Conservation (phyloP, 2,888 invertebrate species). For the Caenorhabditis drosophilae region DNA sequence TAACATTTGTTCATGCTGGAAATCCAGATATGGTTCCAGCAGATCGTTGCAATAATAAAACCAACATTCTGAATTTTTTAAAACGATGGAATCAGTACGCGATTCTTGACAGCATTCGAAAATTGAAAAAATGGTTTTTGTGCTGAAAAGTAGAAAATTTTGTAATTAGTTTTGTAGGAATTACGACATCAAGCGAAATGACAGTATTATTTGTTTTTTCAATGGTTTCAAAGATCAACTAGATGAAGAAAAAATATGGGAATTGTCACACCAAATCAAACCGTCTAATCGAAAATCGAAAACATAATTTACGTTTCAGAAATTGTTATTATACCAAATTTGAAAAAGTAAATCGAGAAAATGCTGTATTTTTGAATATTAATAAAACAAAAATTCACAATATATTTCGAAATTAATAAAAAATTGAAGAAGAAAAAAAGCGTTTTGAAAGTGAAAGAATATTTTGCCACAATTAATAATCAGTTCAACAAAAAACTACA, state of each 20-base stretch:
- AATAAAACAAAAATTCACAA: background rate
- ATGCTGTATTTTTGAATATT: background rate
- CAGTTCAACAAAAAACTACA: too few species aligned
- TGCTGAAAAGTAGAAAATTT: too few species aligned
- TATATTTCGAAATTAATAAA: background rate
- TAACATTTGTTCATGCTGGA: conserved; percentile 97
- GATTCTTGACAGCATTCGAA: conserved; percentile 95
- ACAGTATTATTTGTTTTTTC: conserved; percentile 91
- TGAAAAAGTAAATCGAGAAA: background rate
- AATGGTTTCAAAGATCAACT: conserved; percentile 94
- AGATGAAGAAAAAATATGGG: conserved; percentile 97
- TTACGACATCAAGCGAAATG: conserved; percentile 90
- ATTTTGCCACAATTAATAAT: too few species aligned
- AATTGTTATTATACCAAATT: too few species aligned
- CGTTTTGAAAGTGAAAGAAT: too few species aligned
- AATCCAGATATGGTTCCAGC: conserved; percentile 84
- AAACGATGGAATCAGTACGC: conserved; percentile 99
- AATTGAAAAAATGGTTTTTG: conserved; percentile 89
- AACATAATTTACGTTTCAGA: conserved; percentile 10
- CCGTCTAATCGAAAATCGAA: conserved; percentile 72
- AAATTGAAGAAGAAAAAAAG: too few species aligned
- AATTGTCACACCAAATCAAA: conserved; percentile 93
- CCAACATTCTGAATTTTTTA: conserved; percentile 83
- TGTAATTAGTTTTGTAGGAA: conserved; percentile 74
- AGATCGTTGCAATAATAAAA: conserved; percentile 75